Conservation (phyloP, 2,888 invertebrate species). For the Volucella inanis region DNA sequence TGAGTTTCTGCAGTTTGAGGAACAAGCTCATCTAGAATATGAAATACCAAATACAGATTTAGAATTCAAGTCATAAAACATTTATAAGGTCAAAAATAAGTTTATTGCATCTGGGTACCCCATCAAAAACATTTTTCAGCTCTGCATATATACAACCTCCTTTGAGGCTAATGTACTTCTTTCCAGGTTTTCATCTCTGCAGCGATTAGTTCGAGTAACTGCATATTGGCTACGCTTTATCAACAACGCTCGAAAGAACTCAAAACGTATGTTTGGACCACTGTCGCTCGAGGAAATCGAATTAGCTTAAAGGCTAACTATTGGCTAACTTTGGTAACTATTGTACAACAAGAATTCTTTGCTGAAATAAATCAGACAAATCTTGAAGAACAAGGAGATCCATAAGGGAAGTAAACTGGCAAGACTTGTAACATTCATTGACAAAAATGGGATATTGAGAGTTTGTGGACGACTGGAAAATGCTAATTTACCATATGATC, state of each 20-base stretch:
- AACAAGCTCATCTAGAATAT: background rate
- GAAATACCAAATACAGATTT: slow-evolving; percentile 1
- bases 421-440: slow-evolving; percentile 4
- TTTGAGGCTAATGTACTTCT: background rate
- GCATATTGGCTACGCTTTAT: too few species aligned
- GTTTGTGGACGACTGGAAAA: slow-evolving; percentile 8
- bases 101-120: slow-evolving; percentile 32
- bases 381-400: background rate
- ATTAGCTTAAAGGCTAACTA: too few species aligned
- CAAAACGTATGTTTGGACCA: too few species aligned
- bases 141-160: slow-evolving; percentile 8
- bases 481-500: background rate
- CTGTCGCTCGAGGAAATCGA: too few species aligned
- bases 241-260: too few species aligned
- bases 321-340: too few species aligned
- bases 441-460: background rate
- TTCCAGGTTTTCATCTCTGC: background rate
- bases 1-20: too few species aligned
- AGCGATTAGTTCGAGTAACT: too few species aligned
- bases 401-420: slow-evolving; percentile 8
- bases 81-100: slow-evolving; percentile 1
- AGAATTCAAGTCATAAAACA: background rate
- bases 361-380: background rate
- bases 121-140: slow-evolving; percentile 9
- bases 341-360: background rate